Evolutionary conservation across 1,140 invertebrate species (phyloP), one percentile per base, ranked within the genome.

Genomic region (Phortica variegata): DNA sequence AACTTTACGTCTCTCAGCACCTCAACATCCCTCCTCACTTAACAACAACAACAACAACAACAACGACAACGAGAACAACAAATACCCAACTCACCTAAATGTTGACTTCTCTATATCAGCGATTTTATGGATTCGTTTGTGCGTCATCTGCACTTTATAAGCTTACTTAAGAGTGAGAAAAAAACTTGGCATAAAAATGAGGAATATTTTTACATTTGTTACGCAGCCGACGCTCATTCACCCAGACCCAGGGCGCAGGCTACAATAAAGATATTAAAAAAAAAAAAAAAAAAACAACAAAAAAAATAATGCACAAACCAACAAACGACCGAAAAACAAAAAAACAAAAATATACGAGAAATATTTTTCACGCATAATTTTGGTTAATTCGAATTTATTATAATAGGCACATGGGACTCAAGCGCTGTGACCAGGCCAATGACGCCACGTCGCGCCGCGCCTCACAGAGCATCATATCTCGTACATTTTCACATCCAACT

Each of bases 331-430:
- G n/a, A n/a, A n/a, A n/a, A n/a, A 13, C 47, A 36, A 46, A 38
- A 46, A 37, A 49, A 17, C 15, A 29, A 10, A 10, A 15, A 36
- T 32, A 34, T 26, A 21, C 43, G 8, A n/a, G 33, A 37, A 47
- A 47, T 44, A 48, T 23, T 43, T 63, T 66, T 52, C 56, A 66
- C 60, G 60, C 63, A 68, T 66, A 68, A 66, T 68, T 66, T 58
- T 60, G 56, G 52, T 63, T 46, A 68, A 58, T 63, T 66, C 63
- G 47, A 63, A 68, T 66, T 68, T 68, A 60, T 68, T 63, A 63
- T 66, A 66, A 66, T 55, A 47, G 48, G 38, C n/a, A n/a, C n/a
- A n/a, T n/a, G n/a, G n/a, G n/a, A n/a, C n/a, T n/a, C n/a, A n/a
- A n/a, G n/a, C n/a, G n/a, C n/a, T n/a, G n/a, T n/a, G n/a, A n/a